A percentile compares a stretch with the other conserved stretches of the same genome.
phyloP scores from a whole-genome alignment of 92 coral and sea anemone species.

The Pocillopora meandrina region DNA sequence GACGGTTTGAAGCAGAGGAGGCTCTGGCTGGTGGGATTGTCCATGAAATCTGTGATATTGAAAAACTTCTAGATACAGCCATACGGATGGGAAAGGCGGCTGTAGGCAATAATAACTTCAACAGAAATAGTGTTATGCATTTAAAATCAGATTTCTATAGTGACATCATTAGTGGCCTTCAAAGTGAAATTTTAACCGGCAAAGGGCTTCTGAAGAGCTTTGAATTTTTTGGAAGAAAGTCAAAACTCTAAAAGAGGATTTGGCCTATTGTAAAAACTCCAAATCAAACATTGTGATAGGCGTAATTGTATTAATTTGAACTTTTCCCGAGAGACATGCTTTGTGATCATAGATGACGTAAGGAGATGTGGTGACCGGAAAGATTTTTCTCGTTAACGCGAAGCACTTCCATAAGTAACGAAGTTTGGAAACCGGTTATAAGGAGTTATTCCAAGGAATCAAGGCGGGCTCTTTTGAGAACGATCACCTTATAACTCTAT shows the following conservation, averaged over 20 bases:
- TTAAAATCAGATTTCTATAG: slow-evolving; percentile 19
- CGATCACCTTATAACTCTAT: no score
- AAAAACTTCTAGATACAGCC: slow-evolving; percentile 52
- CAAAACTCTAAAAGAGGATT: slow-evolving; percentile 10
- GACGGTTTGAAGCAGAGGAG: slow-evolving; percentile 66
- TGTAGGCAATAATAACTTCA: slow-evolving; percentile 29
- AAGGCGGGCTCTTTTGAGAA: no score
- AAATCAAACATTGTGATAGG: no score
- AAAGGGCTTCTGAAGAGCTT: not conserved
- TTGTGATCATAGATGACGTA: no score
- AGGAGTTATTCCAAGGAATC: no score
- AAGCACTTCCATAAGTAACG: no score
- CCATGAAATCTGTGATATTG: slow-evolving; percentile 60
- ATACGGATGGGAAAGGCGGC: slow-evolving; percentile 45
- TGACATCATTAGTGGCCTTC: slow-evolving; percentile 11
- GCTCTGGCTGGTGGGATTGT: slow-evolving; percentile 68
- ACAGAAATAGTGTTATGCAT: slow-evolving; percentile 46
- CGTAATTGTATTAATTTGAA: no score
- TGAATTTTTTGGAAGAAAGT: not conserved
- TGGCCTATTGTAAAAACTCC: no score
- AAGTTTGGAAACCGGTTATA: no score
- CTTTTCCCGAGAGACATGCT: no score
- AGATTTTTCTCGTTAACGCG: no score
- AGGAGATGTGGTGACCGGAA: no score
- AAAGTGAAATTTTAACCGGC: not conserved